Percentiles rank a stretch among this genome's conserved stretches.
These are phyloP conservation scores for Toxostoma redivivum DNA, from an alignment of 2,113 vertebrate genomes.

Conservation along the genomic window DNA sequence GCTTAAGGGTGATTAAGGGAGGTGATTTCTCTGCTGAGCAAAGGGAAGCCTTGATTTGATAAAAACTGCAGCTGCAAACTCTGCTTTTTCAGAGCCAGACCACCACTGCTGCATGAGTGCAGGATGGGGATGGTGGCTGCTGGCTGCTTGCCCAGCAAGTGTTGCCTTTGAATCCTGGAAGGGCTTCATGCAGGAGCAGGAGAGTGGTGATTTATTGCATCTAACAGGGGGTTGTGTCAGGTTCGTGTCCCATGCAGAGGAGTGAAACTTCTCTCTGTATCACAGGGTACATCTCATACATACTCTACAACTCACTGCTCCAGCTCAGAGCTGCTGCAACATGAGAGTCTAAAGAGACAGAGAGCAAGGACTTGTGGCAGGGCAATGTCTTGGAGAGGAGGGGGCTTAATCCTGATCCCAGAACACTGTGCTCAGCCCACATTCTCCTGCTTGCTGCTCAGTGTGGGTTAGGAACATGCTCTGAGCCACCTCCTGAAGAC, in stretches of 20 bases:
- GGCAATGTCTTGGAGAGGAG: not conserved
- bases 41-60: not conserved
- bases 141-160: not conserved
- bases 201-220: not conserved
- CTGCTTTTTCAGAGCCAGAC: not conserved
- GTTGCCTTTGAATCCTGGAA: not conserved
- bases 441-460: not conserved
- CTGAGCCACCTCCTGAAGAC: not conserved
- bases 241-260: not conserved
- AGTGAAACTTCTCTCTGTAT: not conserved
- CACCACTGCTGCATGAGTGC: not conserved
- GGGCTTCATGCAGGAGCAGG: not conserved
- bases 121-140: not conserved
- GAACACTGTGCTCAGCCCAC: not conserved
- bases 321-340: not conserved
- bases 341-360: fast-evolving
- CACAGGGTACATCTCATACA: fast-evolving
- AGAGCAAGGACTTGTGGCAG: not conserved
- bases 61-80: not conserved
- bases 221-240: not conserved
- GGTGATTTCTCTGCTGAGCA: not conserved
- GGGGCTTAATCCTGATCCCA: not conserved
- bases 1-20: not conserved
- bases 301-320: not conserved
- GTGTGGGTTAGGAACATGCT: fast-evolving